phyloP scores from a whole-genome alignment of 1,140 invertebrate species.

The Macrobrachium rosenbergii region DNA sequence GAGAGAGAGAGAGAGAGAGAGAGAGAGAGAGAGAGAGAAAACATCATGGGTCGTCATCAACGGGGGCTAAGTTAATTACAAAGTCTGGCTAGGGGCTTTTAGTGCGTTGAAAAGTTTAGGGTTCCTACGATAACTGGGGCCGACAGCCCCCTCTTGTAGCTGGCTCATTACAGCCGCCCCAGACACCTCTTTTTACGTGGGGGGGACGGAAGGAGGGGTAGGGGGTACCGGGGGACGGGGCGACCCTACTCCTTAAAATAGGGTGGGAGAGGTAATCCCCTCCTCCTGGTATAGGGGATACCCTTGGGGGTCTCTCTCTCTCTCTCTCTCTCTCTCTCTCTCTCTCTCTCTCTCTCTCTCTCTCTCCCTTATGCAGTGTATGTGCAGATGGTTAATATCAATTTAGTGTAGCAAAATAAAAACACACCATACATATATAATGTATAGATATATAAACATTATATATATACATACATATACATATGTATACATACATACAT shows the following conservation, averaged over 20 bases:
- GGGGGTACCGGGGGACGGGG: neutral
- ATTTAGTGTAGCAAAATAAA: no score
- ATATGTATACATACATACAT: neutral
- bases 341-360: neutral
- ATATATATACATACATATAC: neutral
- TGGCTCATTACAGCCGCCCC: neutral
- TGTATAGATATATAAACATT: neutral
- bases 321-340: neutral
- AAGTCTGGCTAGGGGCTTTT: slow-evolving; percentile 43
- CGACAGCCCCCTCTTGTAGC: neutral
- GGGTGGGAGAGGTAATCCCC: neutral
- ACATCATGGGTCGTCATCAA: no score
- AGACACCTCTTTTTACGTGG: neutral
- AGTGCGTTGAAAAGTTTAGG: slow-evolving; percentile 34
- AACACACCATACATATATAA: neutral
- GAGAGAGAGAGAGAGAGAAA: no score
- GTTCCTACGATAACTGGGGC: slow-evolving; percentile 28
- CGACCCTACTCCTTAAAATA: no score
- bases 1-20: no score
- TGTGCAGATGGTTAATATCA: no score
- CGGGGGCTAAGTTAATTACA: slow-evolving; percentile 44
- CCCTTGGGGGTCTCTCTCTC: neutral
- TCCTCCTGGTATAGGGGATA: neutral
- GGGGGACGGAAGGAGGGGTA: neutral
- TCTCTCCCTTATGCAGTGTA: no score